Conservation (phyloP, 2,888 invertebrate species). For the Dorcus parallelipipedus region DNA sequence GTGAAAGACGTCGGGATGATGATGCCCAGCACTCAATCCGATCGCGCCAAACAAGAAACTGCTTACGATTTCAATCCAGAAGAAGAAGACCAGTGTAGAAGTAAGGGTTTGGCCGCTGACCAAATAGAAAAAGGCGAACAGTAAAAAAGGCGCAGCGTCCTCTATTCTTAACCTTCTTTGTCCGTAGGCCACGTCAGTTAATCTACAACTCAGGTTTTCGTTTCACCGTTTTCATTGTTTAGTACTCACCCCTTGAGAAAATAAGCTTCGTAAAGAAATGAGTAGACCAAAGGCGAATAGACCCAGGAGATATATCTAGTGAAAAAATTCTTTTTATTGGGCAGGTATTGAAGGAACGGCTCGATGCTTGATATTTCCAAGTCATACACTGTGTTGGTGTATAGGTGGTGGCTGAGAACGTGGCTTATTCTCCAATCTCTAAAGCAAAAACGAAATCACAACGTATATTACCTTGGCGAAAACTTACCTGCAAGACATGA, state of each 20-base stretch:
- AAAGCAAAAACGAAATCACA: background rate
- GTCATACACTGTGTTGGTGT: constrained; percentile 73
- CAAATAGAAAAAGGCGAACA: constrained; percentile 49
- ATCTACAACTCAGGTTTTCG: constrained; percentile 10
- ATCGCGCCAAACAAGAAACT: constrained; percentile 63
- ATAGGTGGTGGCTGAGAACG: constrained; percentile 73
- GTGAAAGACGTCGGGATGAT: constrained; percentile 76
- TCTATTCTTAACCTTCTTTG: constrained; percentile 15
- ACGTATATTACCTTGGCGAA: background rate
- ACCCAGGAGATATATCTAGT: constrained; percentile 19
- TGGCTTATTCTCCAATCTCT: constrained; percentile 60
- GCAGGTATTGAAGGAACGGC: constrained; percentile 63
- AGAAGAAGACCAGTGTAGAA: constrained; percentile 54
- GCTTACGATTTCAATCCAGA: constrained; percentile 58
- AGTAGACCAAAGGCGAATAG: constrained; percentile 23
- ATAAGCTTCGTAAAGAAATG: constrained; percentile 16
- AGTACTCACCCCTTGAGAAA: constrained; percentile 20
- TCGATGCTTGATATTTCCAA: constrained; percentile 66
- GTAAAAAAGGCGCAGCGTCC: constrained; percentile 46
- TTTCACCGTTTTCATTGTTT: too few relatives aligned
- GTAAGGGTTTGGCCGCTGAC: constrained; percentile 38
- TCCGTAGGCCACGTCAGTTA: constrained; percentile 19
- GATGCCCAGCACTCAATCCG: constrained; percentile 73
- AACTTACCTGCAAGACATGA: constrained; percentile 61
- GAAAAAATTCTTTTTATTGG: constrained; percentile 49